These are phyloP conservation scores for Sus cebifrons DNA, from an alignment of 2,797 vertebrate genomes.

Conservation along the genomic window DNA sequence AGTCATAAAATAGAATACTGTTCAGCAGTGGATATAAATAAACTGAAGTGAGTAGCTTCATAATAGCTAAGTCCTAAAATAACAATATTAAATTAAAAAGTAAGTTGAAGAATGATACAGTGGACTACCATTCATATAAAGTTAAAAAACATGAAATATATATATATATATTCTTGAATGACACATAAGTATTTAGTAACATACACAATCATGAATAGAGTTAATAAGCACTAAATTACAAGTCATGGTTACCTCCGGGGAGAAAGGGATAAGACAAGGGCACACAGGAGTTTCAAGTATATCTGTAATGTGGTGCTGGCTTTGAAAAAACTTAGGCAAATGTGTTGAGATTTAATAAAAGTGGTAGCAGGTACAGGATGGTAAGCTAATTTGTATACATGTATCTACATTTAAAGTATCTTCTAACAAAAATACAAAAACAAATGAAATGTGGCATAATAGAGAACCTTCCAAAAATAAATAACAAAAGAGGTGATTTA, in stretches of 20 bases:
- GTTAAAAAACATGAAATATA: neutral
- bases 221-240: neutral
- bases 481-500: constrained; percentile 61
- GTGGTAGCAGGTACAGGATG: constrained; percentile 55
- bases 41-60: neutral
- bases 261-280: neutral
- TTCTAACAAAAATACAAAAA: constrained; percentile 79
- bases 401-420: constrained; percentile 70
- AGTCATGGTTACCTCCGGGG: neutral
- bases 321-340: constrained; percentile 20
- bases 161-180: neutral
- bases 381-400: constrained; percentile 71
- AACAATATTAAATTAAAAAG: constrained; percentile 17
- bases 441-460: constrained; percentile 76
- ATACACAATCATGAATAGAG: neutral
- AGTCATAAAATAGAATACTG: neutral
- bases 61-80: constrained; percentile 23
- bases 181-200: neutral
- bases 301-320: neutral
- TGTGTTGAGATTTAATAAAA: constrained; percentile 71
- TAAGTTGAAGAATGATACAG: neutral
- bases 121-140: neutral
- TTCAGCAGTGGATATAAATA: neutral
- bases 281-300: neutral
- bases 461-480: constrained; percentile 78